These are phyloP conservation scores for Lagopus leucura DNA, from an alignment of 2,113 vertebrate species.

Conservation along the genomic window DNA sequence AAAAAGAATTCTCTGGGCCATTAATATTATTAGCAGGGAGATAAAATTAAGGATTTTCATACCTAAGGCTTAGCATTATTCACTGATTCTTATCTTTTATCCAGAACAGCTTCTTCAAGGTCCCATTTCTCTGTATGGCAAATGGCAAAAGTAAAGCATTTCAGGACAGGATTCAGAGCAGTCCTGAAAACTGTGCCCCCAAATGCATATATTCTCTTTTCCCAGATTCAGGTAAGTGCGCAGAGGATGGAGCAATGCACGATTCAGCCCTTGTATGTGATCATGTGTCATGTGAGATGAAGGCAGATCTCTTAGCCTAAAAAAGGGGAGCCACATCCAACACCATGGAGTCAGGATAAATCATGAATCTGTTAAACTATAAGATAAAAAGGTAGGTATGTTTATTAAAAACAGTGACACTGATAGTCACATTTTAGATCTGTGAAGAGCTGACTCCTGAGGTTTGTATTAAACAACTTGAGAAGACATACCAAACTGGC, in stretches of 20 bases:
- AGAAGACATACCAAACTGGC: neutral
- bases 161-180: neutral
- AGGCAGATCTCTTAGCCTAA: neutral
- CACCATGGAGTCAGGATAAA: neutral
- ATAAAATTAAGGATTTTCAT: neutral
- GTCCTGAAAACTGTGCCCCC: neutral
- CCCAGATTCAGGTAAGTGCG: neutral
- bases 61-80: neutral
- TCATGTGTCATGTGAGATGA: neutral
- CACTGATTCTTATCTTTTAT: neutral
- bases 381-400: neutral
- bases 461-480: neutral
- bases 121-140: neutral
- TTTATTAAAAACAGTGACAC: neutral
- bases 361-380: neutral
- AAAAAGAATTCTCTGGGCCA: neutral
- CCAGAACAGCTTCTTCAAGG: neutral
- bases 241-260: neutral
- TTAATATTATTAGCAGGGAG: neutral
- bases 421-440: neutral
- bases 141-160: neutral
- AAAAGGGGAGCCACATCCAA: fast-evolving
- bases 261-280: neutral
- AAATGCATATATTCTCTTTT: neutral
- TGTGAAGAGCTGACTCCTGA: fast-evolving